A percentile compares a stretch with the other conserved stretches of the same genome.
These are phyloP conservation scores for Entelurus aequoreus DNA, from an alignment of 2,113 vertebrate species.

Conservation along the genomic window DNA sequence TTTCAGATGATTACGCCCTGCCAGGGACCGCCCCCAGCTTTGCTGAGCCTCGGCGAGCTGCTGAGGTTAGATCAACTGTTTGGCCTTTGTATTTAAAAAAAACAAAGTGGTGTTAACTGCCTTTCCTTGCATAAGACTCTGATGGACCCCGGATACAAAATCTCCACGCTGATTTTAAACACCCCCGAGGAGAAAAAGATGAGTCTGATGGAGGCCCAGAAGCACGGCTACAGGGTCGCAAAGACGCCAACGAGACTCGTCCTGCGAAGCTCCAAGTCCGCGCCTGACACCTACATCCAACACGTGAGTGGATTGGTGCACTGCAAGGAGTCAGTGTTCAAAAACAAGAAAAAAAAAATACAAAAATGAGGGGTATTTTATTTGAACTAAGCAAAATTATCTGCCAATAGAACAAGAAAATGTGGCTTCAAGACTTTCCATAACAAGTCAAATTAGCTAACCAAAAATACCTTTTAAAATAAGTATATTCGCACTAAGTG, in stretches of 20 bases:
- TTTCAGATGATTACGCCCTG: conserved; percentile 50
- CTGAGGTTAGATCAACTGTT: conserved; percentile 29
- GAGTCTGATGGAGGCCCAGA: conserved; percentile 46
- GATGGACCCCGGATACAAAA: conserved; percentile 26
- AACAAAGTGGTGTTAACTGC: neutral
- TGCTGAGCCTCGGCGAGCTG: neutral
- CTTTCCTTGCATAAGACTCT: conserved; percentile 15
- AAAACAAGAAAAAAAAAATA: too few species aligned
- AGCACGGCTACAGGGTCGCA: conserved; percentile 54
- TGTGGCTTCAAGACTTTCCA: too few species aligned
- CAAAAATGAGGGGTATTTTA: too few species aligned
- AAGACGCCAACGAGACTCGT: conserved; percentile 55
- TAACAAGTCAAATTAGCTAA: too few species aligned
- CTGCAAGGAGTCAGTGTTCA: too few species aligned
- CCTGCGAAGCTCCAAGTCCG: conserved; percentile 39
- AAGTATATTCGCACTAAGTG: too few species aligned
- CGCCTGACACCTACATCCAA: conserved; percentile 48
- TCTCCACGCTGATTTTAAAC: conserved; percentile 56
- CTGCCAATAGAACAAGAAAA: too few species aligned
- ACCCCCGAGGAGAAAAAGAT: conserved; percentile 53
- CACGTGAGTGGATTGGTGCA: conserved; percentile 44
- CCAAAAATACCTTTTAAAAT: too few species aligned
- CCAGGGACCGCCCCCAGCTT: neutral
- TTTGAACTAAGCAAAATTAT: too few species aligned
- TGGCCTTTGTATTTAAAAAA: neutral